Conservation (phyloP, 2,797 vertebrate species). For the Orientallactaga sibirica region DNA sequence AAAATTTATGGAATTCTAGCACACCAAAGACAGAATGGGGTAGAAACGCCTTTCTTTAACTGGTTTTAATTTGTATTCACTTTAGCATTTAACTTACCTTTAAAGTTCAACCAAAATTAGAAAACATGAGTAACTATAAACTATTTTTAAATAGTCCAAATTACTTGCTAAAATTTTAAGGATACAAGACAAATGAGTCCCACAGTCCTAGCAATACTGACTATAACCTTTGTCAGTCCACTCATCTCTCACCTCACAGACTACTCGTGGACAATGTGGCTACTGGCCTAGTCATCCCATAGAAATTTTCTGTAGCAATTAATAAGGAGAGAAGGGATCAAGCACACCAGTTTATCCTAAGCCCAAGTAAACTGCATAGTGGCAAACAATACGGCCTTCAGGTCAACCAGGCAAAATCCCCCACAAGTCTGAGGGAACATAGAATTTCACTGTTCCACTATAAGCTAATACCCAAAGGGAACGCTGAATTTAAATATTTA, state of each 20-base stretch:
- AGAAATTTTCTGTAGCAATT: slow-evolving; percentile 49
- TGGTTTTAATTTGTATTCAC: slow-evolving; percentile 86
- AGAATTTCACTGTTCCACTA: slow-evolving; percentile 30
- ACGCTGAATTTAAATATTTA: slow-evolving; percentile 66
- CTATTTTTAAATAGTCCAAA: slow-evolving; percentile 69
- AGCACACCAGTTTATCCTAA: slow-evolving; percentile 13
- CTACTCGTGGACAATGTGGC: not conserved
- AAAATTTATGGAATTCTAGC: slow-evolving; percentile 85
- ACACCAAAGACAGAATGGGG: slow-evolving; percentile 81
- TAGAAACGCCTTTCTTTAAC: slow-evolving; percentile 81
- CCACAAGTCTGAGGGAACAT: not conserved
- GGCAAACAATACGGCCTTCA: not conserved
- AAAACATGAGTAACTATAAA: slow-evolving; percentile 78
- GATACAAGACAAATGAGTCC: slow-evolving; percentile 74
- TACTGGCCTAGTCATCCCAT: slow-evolving; percentile 18
- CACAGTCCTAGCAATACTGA: slow-evolving; percentile 63
- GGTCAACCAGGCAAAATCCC: not conserved
- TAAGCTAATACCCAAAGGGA: slow-evolving; percentile 20
- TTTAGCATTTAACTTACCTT: slow-evolving; percentile 83
- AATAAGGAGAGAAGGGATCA: slow-evolving; percentile 52
- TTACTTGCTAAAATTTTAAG: slow-evolving; percentile 67
- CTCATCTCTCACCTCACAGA: slow-evolving; percentile 38
- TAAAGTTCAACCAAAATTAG: slow-evolving; percentile 80
- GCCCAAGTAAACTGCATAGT: not conserved
- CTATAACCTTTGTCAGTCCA: slow-evolving; percentile 63